These are phyloP conservation scores for Malacoraja senta DNA, from an alignment of 2,797 vertebrate genomes.

Conservation along the genomic window DNA sequence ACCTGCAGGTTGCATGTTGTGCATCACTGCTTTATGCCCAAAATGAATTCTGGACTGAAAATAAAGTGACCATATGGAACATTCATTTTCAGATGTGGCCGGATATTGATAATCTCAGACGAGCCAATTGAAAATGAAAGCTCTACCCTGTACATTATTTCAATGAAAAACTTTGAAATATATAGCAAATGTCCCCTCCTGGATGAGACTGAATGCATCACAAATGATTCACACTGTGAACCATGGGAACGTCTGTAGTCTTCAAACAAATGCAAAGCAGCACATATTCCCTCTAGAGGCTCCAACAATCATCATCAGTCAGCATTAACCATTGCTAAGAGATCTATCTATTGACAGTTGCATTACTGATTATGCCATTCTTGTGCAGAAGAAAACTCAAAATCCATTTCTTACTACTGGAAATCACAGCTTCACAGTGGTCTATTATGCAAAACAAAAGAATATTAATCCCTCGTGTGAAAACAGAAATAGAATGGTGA, in stretches of 20 bases:
- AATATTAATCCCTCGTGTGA: background rate
- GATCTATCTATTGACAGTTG: background rate
- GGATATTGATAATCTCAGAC: background rate
- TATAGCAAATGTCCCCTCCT: background rate
- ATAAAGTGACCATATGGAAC: background rate
- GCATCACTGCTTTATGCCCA: background rate
- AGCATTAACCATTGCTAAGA: background rate
- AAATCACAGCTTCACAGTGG: background rate
- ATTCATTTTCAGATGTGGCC: background rate
- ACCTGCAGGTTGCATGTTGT: too few relatives aligned
- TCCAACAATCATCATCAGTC: background rate
- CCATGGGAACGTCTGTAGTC: background rate
- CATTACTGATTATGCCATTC: background rate
- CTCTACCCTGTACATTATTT: background rate
- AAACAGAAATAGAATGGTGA: background rate
- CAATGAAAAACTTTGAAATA: background rate
- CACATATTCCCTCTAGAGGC: background rate
- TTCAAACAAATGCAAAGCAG: background rate
- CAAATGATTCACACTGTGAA: background rate
- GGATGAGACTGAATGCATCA: background rate
- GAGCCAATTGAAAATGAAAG: background rate
- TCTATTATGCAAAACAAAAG: background rate
- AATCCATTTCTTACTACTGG: background rate
- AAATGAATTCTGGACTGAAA: background rate
- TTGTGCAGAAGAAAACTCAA: background rate